Base-by-base conservation (phyloP, 2,888 invertebrate species). In the Notodonta dromedarius region DNA sequence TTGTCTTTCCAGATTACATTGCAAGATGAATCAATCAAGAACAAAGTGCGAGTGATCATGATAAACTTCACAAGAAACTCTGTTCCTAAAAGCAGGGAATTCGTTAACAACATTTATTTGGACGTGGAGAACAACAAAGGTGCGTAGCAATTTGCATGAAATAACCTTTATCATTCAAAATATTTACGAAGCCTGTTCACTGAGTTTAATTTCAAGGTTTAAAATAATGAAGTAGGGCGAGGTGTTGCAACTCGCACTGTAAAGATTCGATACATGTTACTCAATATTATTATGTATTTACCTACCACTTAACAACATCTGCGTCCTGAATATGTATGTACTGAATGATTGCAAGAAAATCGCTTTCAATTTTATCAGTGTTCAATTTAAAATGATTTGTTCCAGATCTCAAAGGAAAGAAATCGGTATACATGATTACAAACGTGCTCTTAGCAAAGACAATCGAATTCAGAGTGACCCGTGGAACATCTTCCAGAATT, bases 41-140 rank as follows among this genome's bases (percentile, higher is more conserved):
- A 94, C 74, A 94, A 94, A 84, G 94, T 94, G 7, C 76, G 94
- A 70, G 94, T 94, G 5, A 94, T 94, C 61, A 93, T 94, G 93
- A 77, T 94, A 12, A 89, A 89, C 66, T 93, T 94, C 70, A 77
- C 85, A 2, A 83, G 80, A 54, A 70, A 78, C 35, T 71, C 71
- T 2, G 69, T 94, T 11, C 90, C 92, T 1, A 88, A 86, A 65
- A 78, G 81, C 70, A 93, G 85, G 69, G 85, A 89, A 14, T 80
- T 93, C 14, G 85, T 90, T 5, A 87, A 90, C 71, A 93, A 93
- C 56, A 78, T 94, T 56, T 93, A 87, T 62, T 80, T 94, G 78
- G 91, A 93, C 65, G 75, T 91, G 32, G 79, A 89, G 57, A 90
- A 90, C 56, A 91, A 84, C 62, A 81, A 85, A 88, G 92, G 93